Evolutionary conservation across 2,888 invertebrate genomes (phyloP), one percentile per base, ranked within the genome.

Genomic region (Neoaliturus tenellus): DNA sequence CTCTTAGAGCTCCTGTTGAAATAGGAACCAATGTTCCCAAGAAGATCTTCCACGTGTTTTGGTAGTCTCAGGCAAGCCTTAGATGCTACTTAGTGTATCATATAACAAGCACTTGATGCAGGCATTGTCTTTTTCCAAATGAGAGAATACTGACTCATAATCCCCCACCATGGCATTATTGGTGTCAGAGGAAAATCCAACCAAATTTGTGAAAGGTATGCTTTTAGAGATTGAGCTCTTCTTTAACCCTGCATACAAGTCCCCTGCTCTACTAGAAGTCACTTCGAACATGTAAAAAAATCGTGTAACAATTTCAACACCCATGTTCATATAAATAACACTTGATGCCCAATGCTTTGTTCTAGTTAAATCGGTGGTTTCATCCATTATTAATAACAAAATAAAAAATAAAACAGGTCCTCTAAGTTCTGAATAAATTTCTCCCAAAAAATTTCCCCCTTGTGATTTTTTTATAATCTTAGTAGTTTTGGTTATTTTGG

Each of bases 101-200:
- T 62, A 31, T 62, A 23, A 31, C 62, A 62, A 62, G 23, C 14
- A 62, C 20, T n/a, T 55, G 4, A 55, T 55, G 62, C 14, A 62
- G 17, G 62, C 62, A 28, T 20, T 62, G 62, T 62, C 14, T 20
- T 17, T 62, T 62, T 62, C 23, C 20, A 62, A 62, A 25, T 41
- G 78, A n/a, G 41, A 41, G 20, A 1, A 31, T n/a, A 75, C 20
- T 23, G 39, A 58, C n/a, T 80, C 55, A 33, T 58, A 58, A 25
- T 80, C 51, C n/a, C 80, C 51, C 23, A 58, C 31, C 51, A 80
- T 80, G 6, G 55, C 80, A 80, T 80, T 80, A 35, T 20, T 55
- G 1, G 80, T 80, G 28, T 80, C 80, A 1, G 55, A 58, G 28
- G 51, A 51, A 28, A 80, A 80, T 31, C 51, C 58, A n/a, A 80